A percentile compares a stretch with the other conserved stretches of the same genome.
These are phyloP conservation scores for Oreochromis grahami DNA, from an alignment of 2,797 vertebrate genomes.

Conservation along the genomic window DNA sequence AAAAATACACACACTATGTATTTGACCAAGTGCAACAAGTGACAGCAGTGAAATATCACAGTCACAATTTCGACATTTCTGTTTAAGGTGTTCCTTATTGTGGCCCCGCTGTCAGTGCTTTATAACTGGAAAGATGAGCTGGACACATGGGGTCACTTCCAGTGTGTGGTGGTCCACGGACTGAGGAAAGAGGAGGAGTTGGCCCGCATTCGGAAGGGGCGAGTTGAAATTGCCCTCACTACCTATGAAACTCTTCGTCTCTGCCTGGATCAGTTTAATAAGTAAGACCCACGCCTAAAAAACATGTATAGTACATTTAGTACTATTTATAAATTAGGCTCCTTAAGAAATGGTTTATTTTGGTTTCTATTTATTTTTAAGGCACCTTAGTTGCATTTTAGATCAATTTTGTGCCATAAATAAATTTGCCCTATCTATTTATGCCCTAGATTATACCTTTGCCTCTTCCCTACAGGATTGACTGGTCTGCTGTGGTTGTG, in stretches of 20 bases:
- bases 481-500: conserved; percentile 91
- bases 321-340: neutral
- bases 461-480: conserved; percentile 70
- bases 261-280: conserved; percentile 89
- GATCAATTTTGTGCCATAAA: neutral
- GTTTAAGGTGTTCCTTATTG: conserved; percentile 89
- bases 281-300: conserved; percentile 64
- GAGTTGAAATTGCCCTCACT: conserved; percentile 89
- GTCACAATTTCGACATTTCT: neutral
- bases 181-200: conserved; percentile 86
- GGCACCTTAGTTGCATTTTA: neutral
- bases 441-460: neutral
- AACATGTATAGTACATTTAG: neutral
- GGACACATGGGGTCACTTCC: conserved; percentile 95
- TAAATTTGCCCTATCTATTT: neutral
- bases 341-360: neutral
- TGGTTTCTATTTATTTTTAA: neutral
- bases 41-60: neutral
- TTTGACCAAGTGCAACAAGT: neutral
- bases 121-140: conserved; percentile 98
- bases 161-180: conserved; percentile 84
- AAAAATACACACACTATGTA: neutral
- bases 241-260: conserved; percentile 91
- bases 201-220: conserved; percentile 83
- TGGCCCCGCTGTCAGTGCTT: conserved; percentile 92